Base-by-base conservation (phyloP, 2,113 vertebrate genomes). In the Neodon shergylaensis region DNA sequence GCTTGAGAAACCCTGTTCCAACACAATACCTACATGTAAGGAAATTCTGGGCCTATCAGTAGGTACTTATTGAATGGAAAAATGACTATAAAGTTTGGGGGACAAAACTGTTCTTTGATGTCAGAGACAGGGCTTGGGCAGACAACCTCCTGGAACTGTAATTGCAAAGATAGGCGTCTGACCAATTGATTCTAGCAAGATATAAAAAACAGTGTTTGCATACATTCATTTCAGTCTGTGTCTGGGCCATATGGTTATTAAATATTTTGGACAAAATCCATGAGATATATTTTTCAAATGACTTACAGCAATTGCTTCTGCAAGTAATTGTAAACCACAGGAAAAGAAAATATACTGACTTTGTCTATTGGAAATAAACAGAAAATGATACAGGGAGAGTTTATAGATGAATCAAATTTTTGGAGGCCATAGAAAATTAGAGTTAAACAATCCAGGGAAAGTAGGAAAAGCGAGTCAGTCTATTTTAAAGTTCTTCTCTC, bases 251-350 rank as follows among this genome's bases (percentile, higher is more conserved):
- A 85, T 42, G 33, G 19, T 84, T 63, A 17, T 54, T 91, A 94
- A 87, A 63, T 95, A 85, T 96, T 96, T 93, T 70, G 31, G 84
- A 93, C 91, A 77, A 89, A 14, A 92, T 81, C 10, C 49, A 52
- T 78, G 17, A 68, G 58, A 93, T 36, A 63, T 90, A 63, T 82
- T 92, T 96, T 87, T 68, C 47, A 83, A 72, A 52, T 87, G 72
- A 24, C 44, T 82, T 10, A 66, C n/a, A 8, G 21, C 70, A 31
- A 81, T 78, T 61, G 5, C 9, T 91, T 79, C 44, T 90, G 13
- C 33, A 91, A 91, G 79, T 84, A 94, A 88, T 95, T 76, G 77
- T 39, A 77, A 92, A 70, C 28, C 52, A 63, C 1, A 76, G 70
- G 26, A 72, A 88, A 61, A 74, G 33, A 79, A 92, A 85, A 72